phyloP scores from a whole-genome alignment of 2,888 invertebrate species.

The Hydrotaea diabolus region DNA sequence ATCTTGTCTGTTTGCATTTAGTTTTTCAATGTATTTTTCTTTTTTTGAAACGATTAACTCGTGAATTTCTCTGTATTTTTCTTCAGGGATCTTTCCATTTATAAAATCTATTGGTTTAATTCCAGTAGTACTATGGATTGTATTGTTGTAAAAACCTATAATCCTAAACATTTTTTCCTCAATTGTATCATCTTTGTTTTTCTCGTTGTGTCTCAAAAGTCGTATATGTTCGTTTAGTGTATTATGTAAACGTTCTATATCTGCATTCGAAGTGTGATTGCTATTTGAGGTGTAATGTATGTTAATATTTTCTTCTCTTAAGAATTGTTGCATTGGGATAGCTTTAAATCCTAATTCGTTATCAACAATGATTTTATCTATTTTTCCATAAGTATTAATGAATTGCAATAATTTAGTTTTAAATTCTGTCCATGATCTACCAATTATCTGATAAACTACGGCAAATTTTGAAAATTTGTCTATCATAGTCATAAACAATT shows the following conservation, averaged over 20 bases:
- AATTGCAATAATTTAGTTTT: constrained; percentile 49
- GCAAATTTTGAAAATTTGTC: constrained; percentile 52
- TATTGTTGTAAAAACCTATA: constrained; percentile 67
- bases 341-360: constrained; percentile 68
- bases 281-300: constrained; percentile 53
- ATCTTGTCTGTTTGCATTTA: constrained; percentile 43
- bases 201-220: constrained; percentile 62
- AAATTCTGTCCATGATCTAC: constrained; percentile 50
- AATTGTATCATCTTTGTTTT: constrained; percentile 52
- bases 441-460: constrained; percentile 40
- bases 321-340: constrained; percentile 59
- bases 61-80: constrained; percentile 54
- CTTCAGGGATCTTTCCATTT: constrained; percentile 56
- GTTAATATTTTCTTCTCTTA: constrained; percentile 45
- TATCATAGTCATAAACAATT: constrained; percentile 47
- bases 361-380: constrained; percentile 61
- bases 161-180: constrained; percentile 67
- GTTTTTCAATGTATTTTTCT: constrained; percentile 50
- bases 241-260: constrained; percentile 66
- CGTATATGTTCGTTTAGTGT: constrained; percentile 68
- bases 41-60: constrained; percentile 57
- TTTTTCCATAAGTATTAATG: constrained; percentile 49
- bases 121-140: constrained; percentile 62
- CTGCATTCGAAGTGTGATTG: constrained; percentile 64
- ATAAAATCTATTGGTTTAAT: constrained; percentile 66